phyloP scores from a whole-genome alignment of 2,113 vertebrate genomes.

The Formicarius rufipectus region DNA sequence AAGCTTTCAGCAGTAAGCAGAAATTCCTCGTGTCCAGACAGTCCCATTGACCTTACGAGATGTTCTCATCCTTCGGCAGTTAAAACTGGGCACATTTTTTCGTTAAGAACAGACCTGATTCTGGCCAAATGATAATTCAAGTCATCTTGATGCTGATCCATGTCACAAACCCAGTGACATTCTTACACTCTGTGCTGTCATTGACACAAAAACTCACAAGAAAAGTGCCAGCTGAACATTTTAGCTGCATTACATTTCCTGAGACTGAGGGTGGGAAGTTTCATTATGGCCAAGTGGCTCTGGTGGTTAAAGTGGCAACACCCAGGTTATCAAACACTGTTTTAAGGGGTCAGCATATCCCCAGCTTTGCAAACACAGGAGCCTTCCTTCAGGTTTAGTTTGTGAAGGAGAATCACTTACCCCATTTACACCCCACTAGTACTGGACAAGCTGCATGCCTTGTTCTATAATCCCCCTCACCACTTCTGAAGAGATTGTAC shows the following conservation, averaged over 20 bases:
- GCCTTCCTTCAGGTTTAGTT: neutral
- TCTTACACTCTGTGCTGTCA: neutral
- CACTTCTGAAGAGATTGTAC: constrained; percentile 95
- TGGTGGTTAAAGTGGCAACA: neutral
- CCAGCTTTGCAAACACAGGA: neutral
- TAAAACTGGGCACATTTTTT: neutral
- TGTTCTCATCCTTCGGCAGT: neutral
- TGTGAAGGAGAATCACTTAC: constrained; percentile 74
- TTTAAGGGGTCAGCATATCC: neutral
- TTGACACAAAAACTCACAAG: neutral
- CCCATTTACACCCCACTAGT: constrained; percentile 97
- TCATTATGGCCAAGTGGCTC: neutral
- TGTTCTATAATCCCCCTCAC: constrained; percentile 95
- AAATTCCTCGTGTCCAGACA: neutral
- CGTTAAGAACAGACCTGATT: neutral
- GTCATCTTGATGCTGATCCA: neutral
- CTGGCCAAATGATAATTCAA: neutral
- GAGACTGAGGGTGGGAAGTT: neutral
- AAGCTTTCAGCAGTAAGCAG: neutral
- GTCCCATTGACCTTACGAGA: neutral
- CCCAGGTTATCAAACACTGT: neutral
- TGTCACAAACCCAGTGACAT: neutral
- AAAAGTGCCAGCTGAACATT: neutral
- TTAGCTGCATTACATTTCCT: neutral
- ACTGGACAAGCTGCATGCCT: constrained; percentile 96